Evolutionary conservation across 1,140 invertebrate genomes (phyloP), one percentile per base, ranked within the genome.

Genomic region (Brachionus paranguensis): DNA sequence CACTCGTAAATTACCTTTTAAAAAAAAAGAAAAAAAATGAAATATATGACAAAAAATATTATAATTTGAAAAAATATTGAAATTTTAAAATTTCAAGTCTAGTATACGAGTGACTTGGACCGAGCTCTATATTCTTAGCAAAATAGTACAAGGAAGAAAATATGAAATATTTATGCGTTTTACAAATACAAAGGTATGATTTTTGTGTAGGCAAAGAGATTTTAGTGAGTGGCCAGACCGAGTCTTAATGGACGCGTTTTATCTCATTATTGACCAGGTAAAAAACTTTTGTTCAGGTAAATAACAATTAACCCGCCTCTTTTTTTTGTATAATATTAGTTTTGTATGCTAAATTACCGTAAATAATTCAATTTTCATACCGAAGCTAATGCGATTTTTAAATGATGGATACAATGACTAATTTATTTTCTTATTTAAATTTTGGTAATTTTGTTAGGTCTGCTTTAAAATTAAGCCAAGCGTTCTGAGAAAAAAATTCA

Each of bases 1-100:
- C 33, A 81, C 78, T 81, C 53, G 29, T 45, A 81, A 45, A 81
- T 68, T 64, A 81, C 64, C 78, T 81, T 43, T n/a, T 5, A 12
- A 65, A 43, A 47, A 45, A 81, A 29, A n/a, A 81, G 43, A 55
- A 79, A 60, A 79, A 55, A 17, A 37, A 3, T 53, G 11, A 81
- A 81, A 64, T 17, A 45, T 33, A 64, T 10, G 33, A 68, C 14
- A 29, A 68, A 64, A 64, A 37, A 27, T 50, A 20, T 43, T 72
- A 43, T 43, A 20, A 24, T 60, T 60, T 60, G 20, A 47, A 47
- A 47, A 47, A 47, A 24, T 27, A 60, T 20, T 60, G n/a, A 60
- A 60, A 60, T 60, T 20, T 60, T 24, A 3, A 60, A 60, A 10
- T 53, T 53, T 60, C 17, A 20, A 24, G 53, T 60, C n/a, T 60